A percentile compares a stretch with the other conserved stretches of the same genome.
Evolutionary conservation across 2,888 invertebrate genomes (phyloP).

Genomic region (Dendrolimus houi): DNA sequence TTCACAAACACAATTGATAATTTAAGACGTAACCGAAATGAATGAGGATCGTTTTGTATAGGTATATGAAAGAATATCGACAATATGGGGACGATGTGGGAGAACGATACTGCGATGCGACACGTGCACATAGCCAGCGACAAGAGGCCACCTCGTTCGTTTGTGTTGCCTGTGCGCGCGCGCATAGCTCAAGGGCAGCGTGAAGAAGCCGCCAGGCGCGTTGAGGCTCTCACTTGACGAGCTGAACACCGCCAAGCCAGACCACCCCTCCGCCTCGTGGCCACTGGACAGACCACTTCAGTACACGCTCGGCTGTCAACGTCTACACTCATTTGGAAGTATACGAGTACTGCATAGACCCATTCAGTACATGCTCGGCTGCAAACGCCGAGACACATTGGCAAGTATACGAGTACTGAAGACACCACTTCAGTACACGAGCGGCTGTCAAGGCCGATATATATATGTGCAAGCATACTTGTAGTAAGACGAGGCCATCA

Average conservation of each 20-base stretch:
- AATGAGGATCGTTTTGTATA: no score
- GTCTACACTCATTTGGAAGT: background rate
- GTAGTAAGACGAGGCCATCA: no score
- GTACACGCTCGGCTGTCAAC: constrained; percentile 1
- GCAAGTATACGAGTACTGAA: constrained; percentile 18
- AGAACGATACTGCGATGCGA: constrained; percentile 24
- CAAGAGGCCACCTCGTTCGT: constrained; percentile 83
- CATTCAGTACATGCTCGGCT: no score
- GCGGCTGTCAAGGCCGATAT: background rate
- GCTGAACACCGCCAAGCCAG: constrained; percentile 54
- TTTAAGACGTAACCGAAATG: no score
- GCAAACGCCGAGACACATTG: no score
- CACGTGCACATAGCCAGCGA: constrained; percentile 53
- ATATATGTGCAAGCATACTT: no score
- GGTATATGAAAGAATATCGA: background rate
- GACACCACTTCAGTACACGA: constrained; percentile 20
- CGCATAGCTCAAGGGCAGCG: constrained; percentile 85
- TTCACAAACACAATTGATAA: no score
- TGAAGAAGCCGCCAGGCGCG: constrained; percentile 80
- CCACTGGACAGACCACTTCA: constrained; percentile 35
- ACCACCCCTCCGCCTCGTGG: constrained; percentile 55
- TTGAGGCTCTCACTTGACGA: constrained; percentile 81
- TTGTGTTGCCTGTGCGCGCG: constrained; percentile 87
- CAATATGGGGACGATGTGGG: background rate
- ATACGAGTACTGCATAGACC: no score